A percentile compares a stretch with the other conserved stretches of the same genome.
Conservation (phyloP, 2,113 vertebrate species). For the Anolis carolinensis region DNA sequence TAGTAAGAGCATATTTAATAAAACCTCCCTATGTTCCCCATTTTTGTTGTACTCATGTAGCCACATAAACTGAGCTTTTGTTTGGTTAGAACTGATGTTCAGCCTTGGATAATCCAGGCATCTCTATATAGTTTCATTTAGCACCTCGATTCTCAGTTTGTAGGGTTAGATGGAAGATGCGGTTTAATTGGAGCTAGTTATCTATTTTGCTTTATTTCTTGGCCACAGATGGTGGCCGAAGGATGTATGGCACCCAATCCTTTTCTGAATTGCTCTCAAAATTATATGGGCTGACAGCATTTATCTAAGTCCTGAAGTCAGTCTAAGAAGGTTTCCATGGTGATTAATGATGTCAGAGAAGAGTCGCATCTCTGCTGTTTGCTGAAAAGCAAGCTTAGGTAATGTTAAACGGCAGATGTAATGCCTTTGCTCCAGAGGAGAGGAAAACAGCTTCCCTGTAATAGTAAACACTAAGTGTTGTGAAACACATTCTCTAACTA, state of each 20-base stretch:
- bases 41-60: not conserved
- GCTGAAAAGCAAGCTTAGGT: conserved; percentile 62
- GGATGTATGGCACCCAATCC: conserved; percentile 44
- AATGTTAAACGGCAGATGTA: conserved; percentile 44
- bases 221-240: conserved; percentile 46
- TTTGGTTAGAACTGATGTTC: not conserved
- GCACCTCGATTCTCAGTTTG: conserved; percentile 42
- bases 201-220: conserved; percentile 11
- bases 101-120: conserved; percentile 41
- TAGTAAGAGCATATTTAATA: not conserved
- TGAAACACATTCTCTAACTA: conserved; percentile 17
- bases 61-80: not conserved
- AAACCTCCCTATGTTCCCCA: conserved; percentile 18
- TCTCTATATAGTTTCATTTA: conserved; percentile 44
- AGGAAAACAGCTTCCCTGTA: conserved; percentile 16
- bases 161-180: conserved; percentile 27
- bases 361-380: conserved; percentile 69
- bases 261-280: conserved; percentile 63
- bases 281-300: conserved; percentile 63
- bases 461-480: conserved; percentile 1
- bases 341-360: conserved; percentile 73
- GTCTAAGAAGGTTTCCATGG: conserved; percentile 74
- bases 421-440: conserved; percentile 46
- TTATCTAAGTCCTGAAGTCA: conserved; percentile 65
- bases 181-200: not conserved